phyloP scores from a whole-genome alignment of 2,113 vertebrate genomes.

The Nansenia antarctica region DNA sequence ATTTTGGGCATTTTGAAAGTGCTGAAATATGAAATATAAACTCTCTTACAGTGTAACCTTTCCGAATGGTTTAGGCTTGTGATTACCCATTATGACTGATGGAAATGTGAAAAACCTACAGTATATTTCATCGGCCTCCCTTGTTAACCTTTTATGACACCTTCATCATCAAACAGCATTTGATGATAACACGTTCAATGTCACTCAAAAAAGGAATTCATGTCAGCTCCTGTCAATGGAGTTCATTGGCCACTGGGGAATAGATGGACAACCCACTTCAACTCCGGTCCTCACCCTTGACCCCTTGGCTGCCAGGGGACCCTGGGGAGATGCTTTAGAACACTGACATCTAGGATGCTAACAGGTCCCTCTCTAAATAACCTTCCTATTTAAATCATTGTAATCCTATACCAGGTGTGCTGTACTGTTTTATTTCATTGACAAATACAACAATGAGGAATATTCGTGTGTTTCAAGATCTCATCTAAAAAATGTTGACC shows the following conservation, averaged over 20 bases:
- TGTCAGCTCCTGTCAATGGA: conserved; percentile 24
- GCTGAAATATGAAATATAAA: too few species aligned
- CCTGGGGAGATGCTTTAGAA: conserved; percentile 34
- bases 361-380: background rate
- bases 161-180: too few species aligned
- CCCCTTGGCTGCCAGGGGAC: conserved; percentile 28
- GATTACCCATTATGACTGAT: too few species aligned
- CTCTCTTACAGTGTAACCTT: too few species aligned
- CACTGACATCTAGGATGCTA: conserved; percentile 1
- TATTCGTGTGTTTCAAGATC: background rate
- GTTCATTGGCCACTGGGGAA: conserved; percentile 45
- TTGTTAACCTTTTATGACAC: too few species aligned
- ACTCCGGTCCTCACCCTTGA: conserved; percentile 39
- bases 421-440: background rate
- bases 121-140: too few species aligned
- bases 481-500: too few species aligned
- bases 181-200: background rate
- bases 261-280: conserved; percentile 48
- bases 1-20: too few species aligned
- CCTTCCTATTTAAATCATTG: background rate
- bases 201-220: background rate
- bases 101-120: too few species aligned
- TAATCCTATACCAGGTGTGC: background rate
- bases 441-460: background rate
- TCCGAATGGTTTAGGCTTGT: too few species aligned